Evolutionary conservation across 1,140 invertebrate genomes (phyloP), one percentile per base, ranked within the genome.

Genomic region (roundworm (Caenorhabditis elegans)): DNA sequence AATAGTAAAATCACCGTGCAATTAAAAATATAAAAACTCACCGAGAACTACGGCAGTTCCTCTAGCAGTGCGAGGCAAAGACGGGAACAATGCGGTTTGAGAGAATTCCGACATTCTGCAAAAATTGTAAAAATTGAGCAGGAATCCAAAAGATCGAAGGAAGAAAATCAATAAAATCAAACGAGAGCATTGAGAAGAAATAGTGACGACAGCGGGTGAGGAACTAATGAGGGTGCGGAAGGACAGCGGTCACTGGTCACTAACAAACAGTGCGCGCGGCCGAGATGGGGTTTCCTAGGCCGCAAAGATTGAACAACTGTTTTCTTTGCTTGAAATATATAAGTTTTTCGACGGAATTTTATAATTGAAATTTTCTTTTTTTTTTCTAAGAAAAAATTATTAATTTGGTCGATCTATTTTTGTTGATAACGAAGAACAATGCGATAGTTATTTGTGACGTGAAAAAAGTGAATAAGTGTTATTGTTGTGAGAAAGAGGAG

Each of bases 401-500:
- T 43, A 15, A 43, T 43, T n/a, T 15, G 39, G 39, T 43, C 39
- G 39, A 15, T 43, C 39, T n/a, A n/a, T n/a, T n/a, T n/a, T n/a
- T n/a, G n/a, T n/a, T n/a, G n/a, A n/a, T n/a, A n/a, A n/a, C n/a
- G n/a, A n/a, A n/a, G n/a, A n/a, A n/a, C n/a, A n/a, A n/a, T n/a
- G n/a, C n/a, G n/a, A n/a, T n/a, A n/a, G n/a, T n/a, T n/a, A 48
- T 48, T 17, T 6, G 28, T 17, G 10, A 60, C 3, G 3, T 31
- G 31, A 70, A 24, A 70, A 39, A 22, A 39, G 31, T 26, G 34
- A 70, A 70, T 39, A 36, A 39, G 34, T 70, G 60, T 70, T 70
- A 70, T 70, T 70, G 60, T 70, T 70, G 60, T 70, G 60, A 70
- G 60, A 70, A 70, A 70, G 60, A 70, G 60, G 60, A 70, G 31